phyloP scores from a whole-genome alignment of 1,140 invertebrate species.

The Lordiphosa collinella region DNA sequence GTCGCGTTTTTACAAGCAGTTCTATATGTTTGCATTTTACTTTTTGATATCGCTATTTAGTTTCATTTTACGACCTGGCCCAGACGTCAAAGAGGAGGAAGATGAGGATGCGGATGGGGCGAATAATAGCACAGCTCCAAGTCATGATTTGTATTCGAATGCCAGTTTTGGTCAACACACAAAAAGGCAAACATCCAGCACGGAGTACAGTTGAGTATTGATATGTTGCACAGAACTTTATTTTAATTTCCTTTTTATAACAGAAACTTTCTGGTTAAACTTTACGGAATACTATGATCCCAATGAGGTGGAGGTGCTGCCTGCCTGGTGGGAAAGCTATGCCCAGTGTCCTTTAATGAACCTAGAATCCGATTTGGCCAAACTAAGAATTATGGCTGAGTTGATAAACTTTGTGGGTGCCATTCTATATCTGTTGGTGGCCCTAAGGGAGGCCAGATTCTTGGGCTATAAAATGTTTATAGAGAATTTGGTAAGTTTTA shows the following conservation, averaged over 20 bases:
- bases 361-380: slow-evolving; percentile 69
- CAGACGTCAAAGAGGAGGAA: slow-evolving; percentile 74
- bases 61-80: slow-evolving; percentile 92
- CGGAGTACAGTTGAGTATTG: slow-evolving; percentile 53
- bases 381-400: slow-evolving; percentile 85
- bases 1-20: slow-evolving; percentile 95
- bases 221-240: background rate
- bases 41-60: slow-evolving; percentile 92
- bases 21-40: slow-evolving; percentile 93
- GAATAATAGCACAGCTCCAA: slow-evolving; percentile 19
- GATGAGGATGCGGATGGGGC: slow-evolving; percentile 56
- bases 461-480: slow-evolving; percentile 93
- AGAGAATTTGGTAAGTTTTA: slow-evolving; percentile 88
- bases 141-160: slow-evolving; percentile 38
- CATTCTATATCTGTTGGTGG: slow-evolving; percentile 89
- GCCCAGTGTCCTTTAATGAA: slow-evolving; percentile 77
- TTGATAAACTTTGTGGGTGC: slow-evolving; percentile 87
- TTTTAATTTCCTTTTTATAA: background rate
- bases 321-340: slow-evolving; percentile 78
- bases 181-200: slow-evolving; percentile 44
- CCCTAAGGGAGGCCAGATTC: slow-evolving; percentile 89
- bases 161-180: slow-evolving; percentile 22
- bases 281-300: slow-evolving; percentile 77
- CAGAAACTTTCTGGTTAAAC: slow-evolving; percentile 77
- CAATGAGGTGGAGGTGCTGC: slow-evolving; percentile 53